These are phyloP conservation scores for Caenorhabditis brenneri DNA, from an alignment of 1,140 invertebrate species.

Conservation along the genomic window DNA sequence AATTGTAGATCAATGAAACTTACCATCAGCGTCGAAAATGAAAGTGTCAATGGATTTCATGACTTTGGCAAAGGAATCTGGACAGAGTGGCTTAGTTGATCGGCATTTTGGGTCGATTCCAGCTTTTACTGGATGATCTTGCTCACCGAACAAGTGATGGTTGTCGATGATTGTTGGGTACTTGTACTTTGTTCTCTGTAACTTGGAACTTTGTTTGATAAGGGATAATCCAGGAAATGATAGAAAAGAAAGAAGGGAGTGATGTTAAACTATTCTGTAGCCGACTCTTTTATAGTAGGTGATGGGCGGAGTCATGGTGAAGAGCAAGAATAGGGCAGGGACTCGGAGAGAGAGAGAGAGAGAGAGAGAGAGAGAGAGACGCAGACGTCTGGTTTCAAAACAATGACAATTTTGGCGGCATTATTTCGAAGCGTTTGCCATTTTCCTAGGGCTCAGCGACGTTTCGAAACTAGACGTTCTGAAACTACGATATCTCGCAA, in stretches of 20 bases:
- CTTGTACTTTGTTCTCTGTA: slow-evolving; percentile 23
- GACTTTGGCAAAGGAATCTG: not conserved
- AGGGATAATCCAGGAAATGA: not conserved
- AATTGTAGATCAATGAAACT: not conserved
- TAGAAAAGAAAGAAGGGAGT: not conserved
- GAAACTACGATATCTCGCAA: too few species aligned
- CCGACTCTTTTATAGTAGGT: slow-evolving; percentile 8
- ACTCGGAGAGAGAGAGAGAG: not conserved
- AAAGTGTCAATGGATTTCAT: slow-evolving; percentile 63
- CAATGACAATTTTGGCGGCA: too few species aligned
- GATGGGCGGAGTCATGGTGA: not conserved
- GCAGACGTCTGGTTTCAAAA: too few species aligned
- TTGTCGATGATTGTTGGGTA: slow-evolving; percentile 5
- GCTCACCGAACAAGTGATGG: not conserved
- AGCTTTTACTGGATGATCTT: not conserved
- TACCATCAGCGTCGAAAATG: too few species aligned
- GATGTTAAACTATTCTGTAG: not conserved
- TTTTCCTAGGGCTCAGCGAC: too few species aligned
- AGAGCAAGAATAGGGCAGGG: not conserved
- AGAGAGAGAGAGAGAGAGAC: too few species aligned
- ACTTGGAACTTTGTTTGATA: not conserved
- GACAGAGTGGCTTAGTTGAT: not conserved
- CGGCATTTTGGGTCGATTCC: slow-evolving; percentile 6
- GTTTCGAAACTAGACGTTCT: too few species aligned
- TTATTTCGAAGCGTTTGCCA: too few species aligned